Evolutionary conservation across 2,797 vertebrate species (phyloP).

Genomic region (Zenarchopterus dispar): DNA sequence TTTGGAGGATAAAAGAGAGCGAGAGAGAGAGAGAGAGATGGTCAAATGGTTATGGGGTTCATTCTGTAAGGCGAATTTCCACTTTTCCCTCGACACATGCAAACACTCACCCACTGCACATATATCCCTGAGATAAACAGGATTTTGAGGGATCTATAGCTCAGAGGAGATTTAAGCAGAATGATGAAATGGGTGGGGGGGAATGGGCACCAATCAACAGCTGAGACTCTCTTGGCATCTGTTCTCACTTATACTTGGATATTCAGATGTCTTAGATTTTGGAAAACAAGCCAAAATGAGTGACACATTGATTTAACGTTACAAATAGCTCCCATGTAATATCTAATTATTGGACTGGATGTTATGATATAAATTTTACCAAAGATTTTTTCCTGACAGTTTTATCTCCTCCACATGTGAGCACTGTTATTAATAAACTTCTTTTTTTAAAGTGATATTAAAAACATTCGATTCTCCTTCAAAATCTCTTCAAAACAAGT

Average conservation of each 20-base stretch:
- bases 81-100: conserved; percentile 26
- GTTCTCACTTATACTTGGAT: conserved; percentile 61
- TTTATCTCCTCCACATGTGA: too few species aligned
- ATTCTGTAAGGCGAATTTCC: conserved; percentile 39
- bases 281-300: conserved; percentile 5
- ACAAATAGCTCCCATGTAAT: neutral
- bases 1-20: neutral
- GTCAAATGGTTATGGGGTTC: conserved; percentile 10
- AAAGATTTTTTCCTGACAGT: too few species aligned
- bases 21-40: neutral
- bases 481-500: too few species aligned
- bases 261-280: conserved; percentile 51
- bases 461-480: too few species aligned
- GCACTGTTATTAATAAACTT: too few species aligned
- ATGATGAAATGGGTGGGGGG: conserved; percentile 45
- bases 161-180: conserved; percentile 69
- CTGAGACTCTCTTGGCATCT: conserved; percentile 67
- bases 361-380: too few species aligned
- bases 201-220: conserved; percentile 69
- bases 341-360: neutral
- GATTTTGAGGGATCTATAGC: conserved; percentile 71
- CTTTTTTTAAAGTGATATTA: too few species aligned
- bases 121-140: conserved; percentile 61
- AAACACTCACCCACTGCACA: conserved; percentile 13
- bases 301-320: conserved; percentile 7